Conservation (phyloP, 2,113 vertebrate genomes). For the Pseudopodoces humilis region DNA sequence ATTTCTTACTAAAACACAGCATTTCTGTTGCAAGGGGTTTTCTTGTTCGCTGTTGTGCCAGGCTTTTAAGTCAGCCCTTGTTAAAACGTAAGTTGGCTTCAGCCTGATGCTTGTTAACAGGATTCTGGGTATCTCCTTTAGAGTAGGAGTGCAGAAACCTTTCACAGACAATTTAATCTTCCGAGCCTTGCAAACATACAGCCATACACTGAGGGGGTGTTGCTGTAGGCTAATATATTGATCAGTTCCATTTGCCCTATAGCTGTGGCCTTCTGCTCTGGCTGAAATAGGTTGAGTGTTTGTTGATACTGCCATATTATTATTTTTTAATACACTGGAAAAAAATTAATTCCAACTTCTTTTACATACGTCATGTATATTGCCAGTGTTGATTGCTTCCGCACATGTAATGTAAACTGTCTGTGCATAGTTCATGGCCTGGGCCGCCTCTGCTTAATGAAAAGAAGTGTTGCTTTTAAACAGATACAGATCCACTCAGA, state of each 20-base stretch:
- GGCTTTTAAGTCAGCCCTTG: slow-evolving; percentile 72
- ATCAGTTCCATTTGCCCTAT: slow-evolving; percentile 65
- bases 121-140: slow-evolving; percentile 62
- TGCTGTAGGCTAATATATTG: slow-evolving; percentile 25
- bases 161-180: slow-evolving; percentile 72
- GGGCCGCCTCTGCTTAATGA: slow-evolving; percentile 58
- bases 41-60: slow-evolving; percentile 7
- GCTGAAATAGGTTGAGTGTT: slow-evolving; percentile 69
- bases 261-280: slow-evolving; percentile 49
- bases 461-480: slow-evolving; percentile 71
- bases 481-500: slow-evolving; percentile 65
- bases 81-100: slow-evolving; percentile 64
- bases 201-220: slow-evolving; percentile 45
- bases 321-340: slow-evolving; percentile 75
- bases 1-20: slow-evolving; percentile 78
- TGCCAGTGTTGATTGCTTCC: slow-evolving; percentile 73
- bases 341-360: slow-evolving; percentile 70
- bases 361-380: slow-evolving; percentile 70
- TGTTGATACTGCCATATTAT: slow-evolving; percentile 67
- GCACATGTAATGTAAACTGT: slow-evolving; percentile 67
- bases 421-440: slow-evolving; percentile 64
- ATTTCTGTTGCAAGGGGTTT: slow-evolving; percentile 63
- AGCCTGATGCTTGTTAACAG: slow-evolving; percentile 71
- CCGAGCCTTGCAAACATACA: slow-evolving; percentile 21
- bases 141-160: slow-evolving; percentile 64